These are phyloP conservation scores for Manis javanica DNA, from an alignment of 2,797 vertebrate species.

Conservation along the genomic window DNA sequence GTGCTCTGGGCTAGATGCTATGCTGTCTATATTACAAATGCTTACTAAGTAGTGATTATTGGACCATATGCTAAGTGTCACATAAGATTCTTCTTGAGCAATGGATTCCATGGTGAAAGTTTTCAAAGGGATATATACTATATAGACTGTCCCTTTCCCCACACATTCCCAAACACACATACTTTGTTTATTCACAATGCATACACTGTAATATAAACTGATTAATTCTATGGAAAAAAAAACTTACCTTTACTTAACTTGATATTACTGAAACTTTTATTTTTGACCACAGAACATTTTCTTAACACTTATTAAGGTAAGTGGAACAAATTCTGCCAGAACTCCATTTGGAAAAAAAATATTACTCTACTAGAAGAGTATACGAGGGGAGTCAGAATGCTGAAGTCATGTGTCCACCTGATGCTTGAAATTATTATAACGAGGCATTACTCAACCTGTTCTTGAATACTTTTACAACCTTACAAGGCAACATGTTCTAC, in stretches of 20 bases:
- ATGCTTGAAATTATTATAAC: background rate
- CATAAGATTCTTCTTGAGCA: background rate
- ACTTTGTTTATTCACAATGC: background rate
- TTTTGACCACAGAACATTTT: background rate
- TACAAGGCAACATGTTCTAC: background rate
- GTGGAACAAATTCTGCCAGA: background rate
- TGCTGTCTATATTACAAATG: background rate
- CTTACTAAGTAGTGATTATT: background rate
- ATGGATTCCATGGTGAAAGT: background rate
- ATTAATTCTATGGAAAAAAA: background rate
- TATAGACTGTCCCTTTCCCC: background rate
- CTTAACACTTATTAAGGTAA: background rate
- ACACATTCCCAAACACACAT: background rate
- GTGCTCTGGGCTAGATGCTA: background rate
- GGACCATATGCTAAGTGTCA: background rate
- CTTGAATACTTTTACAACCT: background rate
- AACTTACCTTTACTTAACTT: background rate
- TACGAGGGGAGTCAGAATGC: background rate
- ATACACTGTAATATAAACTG: background rate
- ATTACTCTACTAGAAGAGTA: background rate
- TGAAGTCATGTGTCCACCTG: background rate
- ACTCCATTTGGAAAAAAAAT: background rate
- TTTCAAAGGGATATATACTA: background rate
- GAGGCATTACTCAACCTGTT: background rate
- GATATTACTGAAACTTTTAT: background rate